A percentile compares a stretch with the other conserved stretches of the same genome.
Evolutionary conservation across 2,797 vertebrate genomes (phyloP).

Genomic region (Alcedo atthis): DNA sequence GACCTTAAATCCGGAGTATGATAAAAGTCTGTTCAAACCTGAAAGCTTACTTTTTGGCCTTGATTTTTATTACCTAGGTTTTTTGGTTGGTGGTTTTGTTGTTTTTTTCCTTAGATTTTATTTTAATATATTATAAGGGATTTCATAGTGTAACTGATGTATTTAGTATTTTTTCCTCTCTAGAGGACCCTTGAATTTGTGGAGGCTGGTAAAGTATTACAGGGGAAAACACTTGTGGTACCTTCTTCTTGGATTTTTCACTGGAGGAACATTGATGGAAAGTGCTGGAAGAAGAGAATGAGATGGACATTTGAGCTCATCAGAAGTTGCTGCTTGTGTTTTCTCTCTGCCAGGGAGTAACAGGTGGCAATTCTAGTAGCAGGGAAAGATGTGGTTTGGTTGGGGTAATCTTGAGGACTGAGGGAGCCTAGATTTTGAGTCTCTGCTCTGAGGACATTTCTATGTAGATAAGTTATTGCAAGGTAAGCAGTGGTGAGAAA

Average conservation of each 20-base stretch:
- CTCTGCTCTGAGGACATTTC: background rate
- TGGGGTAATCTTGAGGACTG: background rate
- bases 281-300: background rate
- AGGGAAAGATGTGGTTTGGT: background rate
- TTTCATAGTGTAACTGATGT: background rate
- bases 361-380: background rate
- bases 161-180: background rate
- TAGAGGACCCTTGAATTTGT: background rate
- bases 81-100: background rate
- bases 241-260: background rate
- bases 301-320: background rate
- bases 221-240: background rate
- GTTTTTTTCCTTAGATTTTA: background rate
- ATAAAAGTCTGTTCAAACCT: background rate
- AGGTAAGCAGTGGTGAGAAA: background rate
- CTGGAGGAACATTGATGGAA: background rate
- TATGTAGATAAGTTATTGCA: background rate
- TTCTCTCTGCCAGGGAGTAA: background rate
- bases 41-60: background rate
- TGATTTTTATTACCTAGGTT: background rate
- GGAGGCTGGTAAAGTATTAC: background rate
- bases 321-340: background rate
- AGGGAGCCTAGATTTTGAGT: background rate
- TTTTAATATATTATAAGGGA: background rate
- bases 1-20: background rate